Evolutionary conservation across 2,888 invertebrate species (phyloP).

Genomic region (Ptilodon capucinus): DNA sequence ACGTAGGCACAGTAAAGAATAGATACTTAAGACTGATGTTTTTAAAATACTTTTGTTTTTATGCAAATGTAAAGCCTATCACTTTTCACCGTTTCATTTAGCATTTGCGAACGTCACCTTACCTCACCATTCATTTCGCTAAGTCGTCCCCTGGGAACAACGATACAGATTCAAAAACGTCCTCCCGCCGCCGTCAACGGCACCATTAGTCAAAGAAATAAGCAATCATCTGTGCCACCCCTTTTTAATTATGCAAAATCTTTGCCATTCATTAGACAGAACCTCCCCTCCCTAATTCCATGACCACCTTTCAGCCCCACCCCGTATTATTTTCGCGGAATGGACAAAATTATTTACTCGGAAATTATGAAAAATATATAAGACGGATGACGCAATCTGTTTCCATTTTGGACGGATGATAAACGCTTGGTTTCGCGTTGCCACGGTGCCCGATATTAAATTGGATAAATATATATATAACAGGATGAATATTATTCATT

Average conservation of each 20-base stretch:
- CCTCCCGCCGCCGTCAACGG: slow-evolving; percentile 42
- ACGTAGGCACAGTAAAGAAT: too few species aligned
- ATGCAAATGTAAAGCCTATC: background rate
- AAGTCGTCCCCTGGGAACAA: slow-evolving; percentile 19
- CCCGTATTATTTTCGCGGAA: slow-evolving; percentile 47
- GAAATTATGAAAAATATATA: slow-evolving; percentile 68
- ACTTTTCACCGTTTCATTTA: slow-evolving; percentile 15
- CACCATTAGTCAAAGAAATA: slow-evolving; percentile 71
- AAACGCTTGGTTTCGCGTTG: background rate
- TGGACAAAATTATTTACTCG: slow-evolving; percentile 68
- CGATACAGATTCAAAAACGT: slow-evolving; percentile 32
- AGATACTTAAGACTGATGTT: too few species aligned
- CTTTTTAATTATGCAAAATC: slow-evolving; percentile 81
- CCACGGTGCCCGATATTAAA: background rate
- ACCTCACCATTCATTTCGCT: slow-evolving; percentile 24
- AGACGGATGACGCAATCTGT: slow-evolving; percentile 65
- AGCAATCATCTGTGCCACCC: slow-evolving; percentile 69
- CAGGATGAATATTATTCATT: background rate
- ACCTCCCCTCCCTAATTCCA: slow-evolving; percentile 15
- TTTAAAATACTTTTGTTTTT: background rate
- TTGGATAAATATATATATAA: background rate
- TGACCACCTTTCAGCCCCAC: slow-evolving; percentile 24
- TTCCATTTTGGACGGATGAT: slow-evolving; percentile 55
- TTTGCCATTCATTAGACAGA: slow-evolving; percentile 64
- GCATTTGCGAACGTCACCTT: slow-evolving; percentile 27